Evolutionary conservation across 2,797 vertebrate species (phyloP).

Genomic region (Sebastes reedi): DNA sequence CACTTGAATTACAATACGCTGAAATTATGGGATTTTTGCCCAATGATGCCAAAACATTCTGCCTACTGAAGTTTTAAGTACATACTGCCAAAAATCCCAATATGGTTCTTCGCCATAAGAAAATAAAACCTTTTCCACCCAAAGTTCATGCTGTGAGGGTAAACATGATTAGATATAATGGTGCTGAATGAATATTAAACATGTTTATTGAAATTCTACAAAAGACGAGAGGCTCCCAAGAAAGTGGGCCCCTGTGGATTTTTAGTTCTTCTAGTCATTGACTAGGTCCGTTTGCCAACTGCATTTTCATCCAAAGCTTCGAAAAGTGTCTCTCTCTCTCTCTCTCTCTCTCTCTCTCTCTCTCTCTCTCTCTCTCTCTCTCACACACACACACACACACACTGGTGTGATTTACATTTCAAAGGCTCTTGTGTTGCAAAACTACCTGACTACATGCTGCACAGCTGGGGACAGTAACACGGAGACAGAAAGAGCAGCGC

Average conservation of each 20-base stretch:
- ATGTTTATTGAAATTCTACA: constrained; percentile 36
- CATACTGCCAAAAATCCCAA: background rate
- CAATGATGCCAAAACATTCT: too few relatives aligned
- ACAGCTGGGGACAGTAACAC: constrained; percentile 49
- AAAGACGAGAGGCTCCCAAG: constrained; percentile 16
- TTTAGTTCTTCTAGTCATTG: background rate
- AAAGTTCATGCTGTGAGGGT: background rate
- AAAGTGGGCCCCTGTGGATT: constrained; percentile 13
- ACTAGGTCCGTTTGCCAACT: background rate
- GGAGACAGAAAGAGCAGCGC: constrained; percentile 47
- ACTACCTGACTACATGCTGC: constrained; percentile 53
- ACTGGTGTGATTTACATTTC: constrained; percentile 58
- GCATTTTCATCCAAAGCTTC: constrained; percentile 18
- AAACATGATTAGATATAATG: constrained; percentile 17
- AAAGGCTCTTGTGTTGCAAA: constrained; percentile 53
- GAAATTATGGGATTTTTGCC: too few relatives aligned
- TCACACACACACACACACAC: background rate
- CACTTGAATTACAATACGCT: too few relatives aligned
- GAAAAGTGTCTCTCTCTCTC: background rate
- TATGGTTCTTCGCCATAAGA: background rate
- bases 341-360: background rate
- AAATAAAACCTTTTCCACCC: background rate
- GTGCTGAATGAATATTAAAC: constrained; percentile 33
- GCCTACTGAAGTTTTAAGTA: background rate
- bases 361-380: background rate